Evolutionary conservation across 2,797 vertebrate genomes (phyloP), one percentile per base, ranked within the genome.

Genomic region (Poecilia wingei): DNA sequence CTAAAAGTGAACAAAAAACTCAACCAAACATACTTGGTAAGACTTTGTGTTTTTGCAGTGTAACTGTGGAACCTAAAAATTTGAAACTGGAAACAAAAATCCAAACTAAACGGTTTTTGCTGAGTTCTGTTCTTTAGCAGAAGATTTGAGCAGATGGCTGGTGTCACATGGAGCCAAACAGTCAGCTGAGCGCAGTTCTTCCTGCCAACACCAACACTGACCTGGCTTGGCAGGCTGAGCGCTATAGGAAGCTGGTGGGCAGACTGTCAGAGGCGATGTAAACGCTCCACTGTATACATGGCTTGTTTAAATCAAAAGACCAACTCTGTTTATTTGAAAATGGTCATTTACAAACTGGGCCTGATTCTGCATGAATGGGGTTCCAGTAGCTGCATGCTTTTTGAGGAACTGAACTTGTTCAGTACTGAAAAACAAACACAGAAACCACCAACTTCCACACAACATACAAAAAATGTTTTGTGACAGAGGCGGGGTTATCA

Each of bases 241-340:
- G 55, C 28, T 61, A 71, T 2, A 91, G 86, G 81, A 88, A 83
- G 41, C 64, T 2, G 14, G 82, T 78, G 84, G 84, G 83, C 46
- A 76, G 61, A 22, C 84, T 81, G 77, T 68, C 53, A 77, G 28
- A 4, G 36, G 2, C 64, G 39, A 53, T 43, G 39, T 73, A 22
- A 36, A 36, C 1, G 45, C 57, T 36, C 70, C 66, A 18, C 51
- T 73, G n/a, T 18, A 4, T 64, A 46, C 72, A 69, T 77, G 78
- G 57, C 8, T 12, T 13, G 61, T 75, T 8, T 61, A 61, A 61
- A 61, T 25, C 13, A 61, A 61, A 61, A 6, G 13, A 10, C 78
- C 39, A 76, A 18, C 53, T 16, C 70, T 82, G 79, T 85, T 83
- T 85, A 25, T 75, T 74, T 47, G 79, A 74, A 81, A 66, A 74